Conservation (phyloP, 2,113 vertebrate species). For the Hiodon alosoides region DNA sequence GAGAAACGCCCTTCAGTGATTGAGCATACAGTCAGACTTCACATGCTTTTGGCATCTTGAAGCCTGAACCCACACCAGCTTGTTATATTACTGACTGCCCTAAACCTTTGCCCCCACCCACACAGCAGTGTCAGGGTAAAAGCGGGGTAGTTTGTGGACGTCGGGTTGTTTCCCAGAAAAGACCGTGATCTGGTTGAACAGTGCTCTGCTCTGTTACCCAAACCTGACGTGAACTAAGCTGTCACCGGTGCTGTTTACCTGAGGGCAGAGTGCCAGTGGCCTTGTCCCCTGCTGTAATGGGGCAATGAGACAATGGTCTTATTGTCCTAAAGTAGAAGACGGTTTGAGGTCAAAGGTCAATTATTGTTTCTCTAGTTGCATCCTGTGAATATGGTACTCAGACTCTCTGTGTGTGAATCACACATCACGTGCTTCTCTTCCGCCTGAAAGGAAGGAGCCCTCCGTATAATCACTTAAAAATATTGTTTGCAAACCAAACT, state of each 20-base stretch:
- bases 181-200: conserved; percentile 13
- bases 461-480: not conserved
- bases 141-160: not conserved
- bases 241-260: conserved; percentile 39
- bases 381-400: no score
- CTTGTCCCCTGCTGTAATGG: no score
- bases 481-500: not conserved
- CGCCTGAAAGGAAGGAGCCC: not conserved
- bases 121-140: conserved; percentile 27
- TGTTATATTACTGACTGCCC: conserved; percentile 51
- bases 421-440: not conserved
- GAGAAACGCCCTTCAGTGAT: no score
- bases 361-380: no score
- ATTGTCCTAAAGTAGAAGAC: no score
- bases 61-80: conserved; percentile 40
- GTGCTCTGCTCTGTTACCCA: conserved; percentile 9
- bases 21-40: not conserved
- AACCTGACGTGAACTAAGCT: conserved; percentile 24
- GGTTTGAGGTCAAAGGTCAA: no score
- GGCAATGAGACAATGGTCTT: no score
- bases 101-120: conserved; percentile 8
- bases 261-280: conserved; percentile 26
- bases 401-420: not conserved
- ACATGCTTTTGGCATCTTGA: not conserved
- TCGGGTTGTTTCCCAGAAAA: conserved; percentile 25